Base-by-base conservation (phyloP, 2,113 vertebrate genomes). In the Bubo blakistoni region DNA sequence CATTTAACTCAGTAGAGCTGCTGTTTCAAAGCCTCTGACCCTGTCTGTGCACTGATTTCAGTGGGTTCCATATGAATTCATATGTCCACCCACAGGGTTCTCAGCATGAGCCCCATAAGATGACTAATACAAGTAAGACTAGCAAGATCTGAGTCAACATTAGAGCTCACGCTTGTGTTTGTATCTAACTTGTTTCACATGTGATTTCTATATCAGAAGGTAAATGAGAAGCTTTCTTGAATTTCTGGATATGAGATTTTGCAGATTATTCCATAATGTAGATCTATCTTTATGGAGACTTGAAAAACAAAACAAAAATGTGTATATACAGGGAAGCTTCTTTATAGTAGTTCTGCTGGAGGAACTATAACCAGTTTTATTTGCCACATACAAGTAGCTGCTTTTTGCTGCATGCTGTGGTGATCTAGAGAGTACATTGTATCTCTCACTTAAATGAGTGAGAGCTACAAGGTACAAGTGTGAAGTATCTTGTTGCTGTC, bases 41-140 rank as follows among this genome's bases (percentile, higher is more conserved):
- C 44, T 61, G 19, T 10, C 58, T 69, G 12, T 77, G 40, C 32
- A 11, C 30, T 85, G 77, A 62, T 89, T 96, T 84, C 58, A 36
- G 69, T 72, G 77, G n/a, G 51, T 94, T 92, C 61, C 18, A 1
- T 80, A 32, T 27, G 25, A 76, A n/a, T 94, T 93, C 12, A 3
- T 36, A 6, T 40, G 46, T 89, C 81, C 85, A 69, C 93, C 62
- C 81, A 69, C 88, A 66, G 62, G n/a, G 58, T 82, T 94, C 58
- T 87, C 86, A 80, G 57, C 49, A 11, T 69, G 73, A 93, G 36
- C 46, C 73, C 70, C 38, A 65, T 67, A 38, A 17, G 92, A 89
- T 96, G 96, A 94, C 83, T 97, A 91, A 88, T 95, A 26, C 29
- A 47, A 81, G 27, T 81, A 73, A 88, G 47, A 65, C 32, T 46